Conservation (phyloP, 2,888 invertebrate species). For the Ryuthela nishihirai region DNA sequence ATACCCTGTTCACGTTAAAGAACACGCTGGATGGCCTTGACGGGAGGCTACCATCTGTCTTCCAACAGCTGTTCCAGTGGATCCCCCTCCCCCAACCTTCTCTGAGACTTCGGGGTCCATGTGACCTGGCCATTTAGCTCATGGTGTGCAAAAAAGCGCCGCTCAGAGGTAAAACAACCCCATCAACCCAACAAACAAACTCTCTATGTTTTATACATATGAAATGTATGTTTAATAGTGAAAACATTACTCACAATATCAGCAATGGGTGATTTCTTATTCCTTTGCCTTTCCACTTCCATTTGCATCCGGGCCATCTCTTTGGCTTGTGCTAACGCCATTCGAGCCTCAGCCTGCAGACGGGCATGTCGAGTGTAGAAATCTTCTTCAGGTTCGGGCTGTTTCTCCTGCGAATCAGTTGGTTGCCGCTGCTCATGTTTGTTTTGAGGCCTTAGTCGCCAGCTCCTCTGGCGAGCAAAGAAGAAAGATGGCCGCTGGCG, state of each 20-base stretch:
- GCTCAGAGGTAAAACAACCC: too few species aligned
- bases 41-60: too few species aligned
- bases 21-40: too few species aligned
- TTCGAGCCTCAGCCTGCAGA: slow-evolving; percentile 78
- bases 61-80: too few species aligned
- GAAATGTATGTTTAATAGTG: too few species aligned
- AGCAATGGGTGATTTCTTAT: slow-evolving; percentile 69
- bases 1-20: too few species aligned
- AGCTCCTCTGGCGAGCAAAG: slow-evolving; percentile 3
- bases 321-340: slow-evolving; percentile 83
- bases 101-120: too few species aligned
- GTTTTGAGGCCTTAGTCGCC: neutral
- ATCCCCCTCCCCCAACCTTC: too few species aligned
- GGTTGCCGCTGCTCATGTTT: slow-evolving; percentile 12
- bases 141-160: too few species aligned
- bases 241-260: slow-evolving; percentile 73
- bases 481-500: slow-evolving; percentile 11
- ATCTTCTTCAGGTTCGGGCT: slow-evolving; percentile 52
- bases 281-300: slow-evolving; percentile 54
- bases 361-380: slow-evolving; percentile 9
- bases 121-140: too few species aligned
- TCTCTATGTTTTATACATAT: too few species aligned
- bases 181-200: too few species aligned
- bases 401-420: neutral
- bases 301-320: slow-evolving; percentile 88